phyloP scores from a whole-genome alignment of 1,140 invertebrate genomes.

The Tetramorium parvispinum region DNA sequence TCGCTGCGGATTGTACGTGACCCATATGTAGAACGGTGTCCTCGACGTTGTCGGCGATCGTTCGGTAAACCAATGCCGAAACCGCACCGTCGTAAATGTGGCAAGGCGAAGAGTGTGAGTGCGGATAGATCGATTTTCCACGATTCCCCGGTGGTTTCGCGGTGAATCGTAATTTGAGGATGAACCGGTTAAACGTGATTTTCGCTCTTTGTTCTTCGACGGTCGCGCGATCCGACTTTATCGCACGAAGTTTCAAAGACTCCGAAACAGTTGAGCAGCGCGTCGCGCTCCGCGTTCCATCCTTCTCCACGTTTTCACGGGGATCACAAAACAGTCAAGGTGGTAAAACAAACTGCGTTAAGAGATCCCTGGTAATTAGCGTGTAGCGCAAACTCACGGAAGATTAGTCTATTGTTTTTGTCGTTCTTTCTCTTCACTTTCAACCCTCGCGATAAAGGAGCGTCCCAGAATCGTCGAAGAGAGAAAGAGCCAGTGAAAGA shows the following conservation, averaged over 20 bases:
- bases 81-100: conserved; percentile 24
- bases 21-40: conserved; percentile 62
- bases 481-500: conserved; percentile 13
- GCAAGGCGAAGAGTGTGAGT: background rate
- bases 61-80: conserved; percentile 34
- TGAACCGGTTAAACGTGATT: conserved; percentile 50
- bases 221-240: background rate
- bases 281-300: background rate
- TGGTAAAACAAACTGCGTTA: conserved; percentile 19
- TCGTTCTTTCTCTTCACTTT: conserved; percentile 47
- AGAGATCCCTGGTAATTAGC: conserved; percentile 14
- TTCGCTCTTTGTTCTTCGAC: conserved; percentile 28
- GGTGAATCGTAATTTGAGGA: conserved; percentile 66
- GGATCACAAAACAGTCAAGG: background rate
- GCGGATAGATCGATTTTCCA: conserved; percentile 42
- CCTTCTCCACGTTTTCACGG: background rate
- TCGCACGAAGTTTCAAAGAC: background rate
- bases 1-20: conserved; percentile 58
- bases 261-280: background rate
- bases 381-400: conserved; percentile 4
- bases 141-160: conserved; percentile 43
- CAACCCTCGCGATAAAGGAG: conserved; percentile 58
- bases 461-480: conserved; percentile 53
- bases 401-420: conserved; percentile 50
- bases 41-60: conserved; percentile 25